A percentile compares a stretch with the other conserved stretches of the same genome.
Conservation (phyloP, 2,113 vertebrate species). For the Alaudala cheleensis region DNA sequence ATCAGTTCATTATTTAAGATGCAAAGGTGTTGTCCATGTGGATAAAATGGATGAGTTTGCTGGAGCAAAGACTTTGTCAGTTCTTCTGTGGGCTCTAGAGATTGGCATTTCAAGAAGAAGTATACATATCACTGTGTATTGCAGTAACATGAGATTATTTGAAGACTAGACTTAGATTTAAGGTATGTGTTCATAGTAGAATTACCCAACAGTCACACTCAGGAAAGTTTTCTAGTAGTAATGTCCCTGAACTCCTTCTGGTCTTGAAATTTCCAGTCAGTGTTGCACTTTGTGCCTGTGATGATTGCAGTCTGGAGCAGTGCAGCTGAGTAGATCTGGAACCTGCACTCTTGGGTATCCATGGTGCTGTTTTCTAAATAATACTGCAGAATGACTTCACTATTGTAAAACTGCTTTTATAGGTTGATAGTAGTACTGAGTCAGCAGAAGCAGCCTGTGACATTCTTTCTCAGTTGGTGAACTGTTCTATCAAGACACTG, state of each 20-base stretch:
- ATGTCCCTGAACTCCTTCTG: not conserved
- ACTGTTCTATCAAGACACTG: constrained; percentile 88
- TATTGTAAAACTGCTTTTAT: not conserved
- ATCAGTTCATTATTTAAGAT: not conserved
- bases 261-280: not conserved
- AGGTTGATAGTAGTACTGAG: constrained; percentile 90
- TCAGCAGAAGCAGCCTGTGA: constrained; percentile 90
- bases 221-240: not conserved
- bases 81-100: not conserved
- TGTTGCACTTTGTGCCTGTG: not conserved
- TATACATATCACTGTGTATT: fast-evolving
- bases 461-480: constrained; percentile 90
- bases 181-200: not conserved
- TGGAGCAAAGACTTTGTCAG: not conserved
- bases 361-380: not conserved
- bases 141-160: not conserved
- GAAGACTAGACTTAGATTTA: not conserved
- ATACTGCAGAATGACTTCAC: not conserved
- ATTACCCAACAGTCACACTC: not conserved
- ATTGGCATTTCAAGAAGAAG: not conserved
- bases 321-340: not conserved
- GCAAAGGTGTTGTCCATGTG: not conserved
- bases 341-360: not conserved
- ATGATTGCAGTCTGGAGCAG: not conserved
- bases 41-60: not conserved